Evolutionary conservation across 2,888 invertebrate genomes (phyloP).

Genomic region (Lithodes maja): DNA sequence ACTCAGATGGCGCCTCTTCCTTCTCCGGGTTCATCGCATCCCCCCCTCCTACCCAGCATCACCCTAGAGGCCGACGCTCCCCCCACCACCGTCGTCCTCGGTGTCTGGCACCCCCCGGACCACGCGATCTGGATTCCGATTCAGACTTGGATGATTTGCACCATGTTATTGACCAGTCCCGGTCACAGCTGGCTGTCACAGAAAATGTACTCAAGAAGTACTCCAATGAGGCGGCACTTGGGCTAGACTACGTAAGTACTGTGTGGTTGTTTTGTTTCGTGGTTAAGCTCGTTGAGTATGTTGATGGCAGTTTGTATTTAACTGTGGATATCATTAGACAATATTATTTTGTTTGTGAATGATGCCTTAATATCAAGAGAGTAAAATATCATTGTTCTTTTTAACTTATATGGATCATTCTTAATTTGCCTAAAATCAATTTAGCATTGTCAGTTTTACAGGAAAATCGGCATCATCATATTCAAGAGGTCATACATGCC

Average conservation of each 20-base stretch:
- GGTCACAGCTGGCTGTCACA: constrained; percentile 79
- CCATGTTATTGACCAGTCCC: constrained; percentile 80
- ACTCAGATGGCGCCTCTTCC: constrained; percentile 82
- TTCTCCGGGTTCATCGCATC: constrained; percentile 49
- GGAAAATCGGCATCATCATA: too few relatives aligned
- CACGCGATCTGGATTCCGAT: constrained; percentile 77
- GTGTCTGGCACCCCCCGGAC: constrained; percentile 41
- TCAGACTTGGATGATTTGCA: constrained; percentile 82
- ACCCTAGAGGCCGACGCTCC: constrained; percentile 67
- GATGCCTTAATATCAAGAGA: too few relatives aligned
- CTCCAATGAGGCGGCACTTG: constrained; percentile 61
- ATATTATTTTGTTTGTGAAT: too few relatives aligned
- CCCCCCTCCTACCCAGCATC: not conserved
- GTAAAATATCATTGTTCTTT: too few relatives aligned
- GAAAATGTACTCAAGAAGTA: constrained; percentile 79
- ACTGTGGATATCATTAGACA: too few relatives aligned
- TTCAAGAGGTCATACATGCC: too few relatives aligned
- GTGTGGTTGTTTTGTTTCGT: not conserved
- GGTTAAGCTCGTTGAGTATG: too few relatives aligned
- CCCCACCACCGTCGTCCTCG: constrained; percentile 57
- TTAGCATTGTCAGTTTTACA: too few relatives aligned
- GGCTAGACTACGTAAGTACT: constrained; percentile 66
- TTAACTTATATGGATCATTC: too few relatives aligned
- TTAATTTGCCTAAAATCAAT: too few relatives aligned
- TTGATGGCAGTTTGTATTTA: too few relatives aligned